These are phyloP conservation scores for Saguinus midas DNA, from an alignment of 2,113 vertebrate genomes.

Conservation along the genomic window DNA sequence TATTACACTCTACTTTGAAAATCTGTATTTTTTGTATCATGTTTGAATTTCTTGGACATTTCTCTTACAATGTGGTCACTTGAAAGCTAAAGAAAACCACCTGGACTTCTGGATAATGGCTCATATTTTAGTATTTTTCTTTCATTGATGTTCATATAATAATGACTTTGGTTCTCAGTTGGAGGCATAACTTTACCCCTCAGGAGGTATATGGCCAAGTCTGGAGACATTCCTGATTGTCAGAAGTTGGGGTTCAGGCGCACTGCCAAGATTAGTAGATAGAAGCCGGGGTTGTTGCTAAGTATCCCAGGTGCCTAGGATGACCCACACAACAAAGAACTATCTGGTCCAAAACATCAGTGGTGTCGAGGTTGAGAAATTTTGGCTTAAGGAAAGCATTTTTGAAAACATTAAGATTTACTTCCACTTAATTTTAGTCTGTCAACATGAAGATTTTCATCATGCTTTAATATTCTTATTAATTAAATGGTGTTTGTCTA, in stretches of 20 bases:
- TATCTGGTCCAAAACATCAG: background rate
- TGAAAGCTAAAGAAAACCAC: background rate
- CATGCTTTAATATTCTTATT: conserved; percentile 25
- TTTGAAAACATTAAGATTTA: background rate
- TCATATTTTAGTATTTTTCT: background rate
- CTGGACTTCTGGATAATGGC: background rate
- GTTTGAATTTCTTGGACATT: background rate
- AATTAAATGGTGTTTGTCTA: conserved; percentile 19
- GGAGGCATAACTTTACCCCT: background rate
- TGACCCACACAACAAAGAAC: background rate
- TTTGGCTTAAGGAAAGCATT: background rate
- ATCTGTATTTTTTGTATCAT: background rate
- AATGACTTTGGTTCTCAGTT: background rate
- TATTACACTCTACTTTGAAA: background rate
- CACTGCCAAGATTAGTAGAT: background rate
- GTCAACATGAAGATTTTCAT: background rate
- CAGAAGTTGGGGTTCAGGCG: background rate
- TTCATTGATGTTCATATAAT: background rate
- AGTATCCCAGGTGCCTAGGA: background rate
- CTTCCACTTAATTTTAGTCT: background rate
- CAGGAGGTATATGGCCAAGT: background rate
- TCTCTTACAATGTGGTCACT: background rate
- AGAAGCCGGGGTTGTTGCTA: background rate
- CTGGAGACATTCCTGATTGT: background rate
- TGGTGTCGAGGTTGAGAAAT: background rate